These are phyloP conservation scores for Chaitophorus viminalis DNA, from an alignment of 2,888 invertebrate species.

Conservation along the genomic window DNA sequence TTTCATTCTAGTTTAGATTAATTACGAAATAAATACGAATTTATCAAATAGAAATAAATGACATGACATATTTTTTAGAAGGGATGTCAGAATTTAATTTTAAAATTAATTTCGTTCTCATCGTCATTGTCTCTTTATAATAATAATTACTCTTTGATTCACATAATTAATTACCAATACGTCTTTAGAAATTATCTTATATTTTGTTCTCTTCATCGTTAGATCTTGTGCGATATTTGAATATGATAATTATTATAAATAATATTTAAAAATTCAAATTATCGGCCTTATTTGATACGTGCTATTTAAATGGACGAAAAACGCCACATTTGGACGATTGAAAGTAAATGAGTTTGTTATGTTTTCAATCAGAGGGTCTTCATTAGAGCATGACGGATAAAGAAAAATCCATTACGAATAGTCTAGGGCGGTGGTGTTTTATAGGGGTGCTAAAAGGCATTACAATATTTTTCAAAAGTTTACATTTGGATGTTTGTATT, in stretches of 20 bases:
- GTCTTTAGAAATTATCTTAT: background rate
- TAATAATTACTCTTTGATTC: constrained; percentile 16
- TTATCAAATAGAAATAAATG: constrained; percentile 26
- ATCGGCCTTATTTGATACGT: background rate
- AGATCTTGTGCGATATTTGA: background rate
- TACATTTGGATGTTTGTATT: background rate
- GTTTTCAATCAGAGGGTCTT: background rate
- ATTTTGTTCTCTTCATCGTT: constrained; percentile 12
- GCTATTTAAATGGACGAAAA: background rate
- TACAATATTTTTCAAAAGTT: constrained; percentile 14
- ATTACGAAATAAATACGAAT: constrained; percentile 39
- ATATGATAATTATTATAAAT: background rate
- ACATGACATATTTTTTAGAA: constrained; percentile 5
- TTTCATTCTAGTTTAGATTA: constrained; percentile 28
- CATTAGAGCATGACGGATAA: background rate
- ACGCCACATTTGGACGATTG: background rate
- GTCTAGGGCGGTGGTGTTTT: background rate
- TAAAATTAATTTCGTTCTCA: constrained; percentile 3
- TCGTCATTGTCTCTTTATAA: background rate
- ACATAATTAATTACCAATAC: constrained; percentile 31
- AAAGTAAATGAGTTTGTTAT: background rate
- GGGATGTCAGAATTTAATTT: constrained; percentile 41
- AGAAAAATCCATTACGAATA: background rate
- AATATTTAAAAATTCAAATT: background rate
- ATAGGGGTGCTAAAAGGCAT: constrained; percentile 19